Base-by-base conservation (phyloP, 2,113 vertebrate species). In the Dunckerocampus dactyliophorus region DNA sequence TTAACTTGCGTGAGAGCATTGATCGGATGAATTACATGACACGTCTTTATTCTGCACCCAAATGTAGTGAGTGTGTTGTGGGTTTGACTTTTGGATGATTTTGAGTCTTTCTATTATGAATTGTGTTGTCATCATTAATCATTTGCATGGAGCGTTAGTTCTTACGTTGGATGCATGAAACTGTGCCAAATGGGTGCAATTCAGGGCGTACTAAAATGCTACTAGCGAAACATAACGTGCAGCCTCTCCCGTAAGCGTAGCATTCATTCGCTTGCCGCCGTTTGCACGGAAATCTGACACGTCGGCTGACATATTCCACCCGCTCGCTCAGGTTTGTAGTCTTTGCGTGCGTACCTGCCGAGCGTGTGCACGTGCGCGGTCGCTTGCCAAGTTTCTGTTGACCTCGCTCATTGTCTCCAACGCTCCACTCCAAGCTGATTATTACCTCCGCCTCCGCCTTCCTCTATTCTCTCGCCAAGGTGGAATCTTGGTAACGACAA, bases 381-480 rank as follows among this genome's bases (percentile, higher is more conserved):
- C 83, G 80, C 66, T 72, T 79, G 85, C 88, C 89, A 89, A 85
- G 89, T 91, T 90, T 91, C 90, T 89, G 88, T 90, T 90, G 90
- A 88, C 84, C 28, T 58, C 77, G 45, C 45, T 79, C 69, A 80
- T 75, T 54, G 19, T 70, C 67, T 77, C 76, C 76, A 70, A 76
- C 39, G 77, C 80, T 82, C 78, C 80, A 76, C 71, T 64, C 24
- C 17, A 56, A 53, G 59, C 71, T 77, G 80, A 87, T 87, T 84
- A 76, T 76, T 74, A 82, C 80, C 84, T 85, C 83, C 87, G 83
- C 76, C 82, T 78, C 20, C 31, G 31, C 39, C 20, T 65, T 34
- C 6, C 50, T 68, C 67, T 63, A 31, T 77, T 48, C 55, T 67
- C 61, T 63, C 72, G 1, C 10, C 24, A 57, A 39, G 15, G 24